Conservation (phyloP, 1,140 invertebrate species). For the Trichogramma pretiosum region DNA sequence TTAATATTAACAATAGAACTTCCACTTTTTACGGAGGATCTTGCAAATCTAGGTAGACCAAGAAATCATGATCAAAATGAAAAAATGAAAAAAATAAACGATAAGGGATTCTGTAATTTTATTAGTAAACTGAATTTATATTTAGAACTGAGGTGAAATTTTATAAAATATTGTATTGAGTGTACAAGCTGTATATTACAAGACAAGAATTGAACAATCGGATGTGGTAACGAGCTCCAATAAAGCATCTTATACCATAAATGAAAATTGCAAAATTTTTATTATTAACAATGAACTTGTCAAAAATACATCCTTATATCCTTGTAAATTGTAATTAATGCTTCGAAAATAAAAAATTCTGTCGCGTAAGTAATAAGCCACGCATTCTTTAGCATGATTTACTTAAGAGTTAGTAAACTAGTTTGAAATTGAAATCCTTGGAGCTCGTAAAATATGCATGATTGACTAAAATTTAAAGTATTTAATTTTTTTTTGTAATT, state of each 20-base stretch:
- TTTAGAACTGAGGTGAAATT: conserved; percentile 13
- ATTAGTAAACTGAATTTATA: conserved; percentile 8
- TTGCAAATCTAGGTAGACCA: conserved; percentile 4
- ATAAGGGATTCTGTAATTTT: conserved; percentile 8
- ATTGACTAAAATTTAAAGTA: neutral
- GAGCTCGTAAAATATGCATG: conserved; percentile 16
- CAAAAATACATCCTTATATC: too few species aligned
- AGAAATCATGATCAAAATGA: neutral
- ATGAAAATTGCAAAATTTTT: too few species aligned
- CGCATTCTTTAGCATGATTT: too few species aligned
- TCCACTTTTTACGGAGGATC: neutral
- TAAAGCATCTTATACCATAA: conserved; percentile 19
- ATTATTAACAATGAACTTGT: too few species aligned
- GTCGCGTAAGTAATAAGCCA: neutral
- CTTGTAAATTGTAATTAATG: too few species aligned
- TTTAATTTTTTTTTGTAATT: neutral
- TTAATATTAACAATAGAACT: neutral
- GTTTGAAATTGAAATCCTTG: too few species aligned
- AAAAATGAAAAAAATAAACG: neutral
- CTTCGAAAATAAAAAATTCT: too few species aligned
- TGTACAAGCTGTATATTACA: conserved; percentile 7
- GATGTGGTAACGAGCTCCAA: conserved; percentile 19
- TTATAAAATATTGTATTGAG: conserved; percentile 10
- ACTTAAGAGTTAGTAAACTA: too few species aligned
- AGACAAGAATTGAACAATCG: conserved; percentile 14